phyloP scores from a whole-genome alignment of 2,113 vertebrate species.

The Pomatostomus ruficeps region DNA sequence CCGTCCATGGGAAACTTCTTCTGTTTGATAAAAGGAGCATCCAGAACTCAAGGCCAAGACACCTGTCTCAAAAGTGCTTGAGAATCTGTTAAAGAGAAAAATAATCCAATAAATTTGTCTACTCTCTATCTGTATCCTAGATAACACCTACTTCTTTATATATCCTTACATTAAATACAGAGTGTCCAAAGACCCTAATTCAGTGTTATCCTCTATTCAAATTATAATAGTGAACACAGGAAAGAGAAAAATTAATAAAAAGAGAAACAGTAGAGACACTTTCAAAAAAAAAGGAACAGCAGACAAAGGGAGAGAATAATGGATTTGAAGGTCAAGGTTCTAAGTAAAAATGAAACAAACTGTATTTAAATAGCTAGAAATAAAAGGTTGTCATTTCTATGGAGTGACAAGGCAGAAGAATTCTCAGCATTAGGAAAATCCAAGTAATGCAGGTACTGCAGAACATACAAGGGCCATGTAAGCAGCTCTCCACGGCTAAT shows the following conservation, averaged over 20 bases:
- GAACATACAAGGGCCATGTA: background rate
- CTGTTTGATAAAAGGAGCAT: background rate
- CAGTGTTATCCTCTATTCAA: background rate
- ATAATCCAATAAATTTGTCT: background rate
- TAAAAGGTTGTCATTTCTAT: background rate
- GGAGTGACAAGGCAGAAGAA: background rate
- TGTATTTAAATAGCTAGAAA: background rate
- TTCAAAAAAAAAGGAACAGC: background rate
- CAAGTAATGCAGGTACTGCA: background rate
- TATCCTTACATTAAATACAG: background rate
- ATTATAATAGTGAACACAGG: background rate
- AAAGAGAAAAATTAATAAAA: background rate
- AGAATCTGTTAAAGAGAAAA: background rate
- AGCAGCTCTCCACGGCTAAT: background rate
- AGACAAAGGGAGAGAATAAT: background rate
- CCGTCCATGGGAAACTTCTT: background rate
- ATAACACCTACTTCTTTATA: background rate
- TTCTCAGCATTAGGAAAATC: background rate
- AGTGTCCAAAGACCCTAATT: background rate
- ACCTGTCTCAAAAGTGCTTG: background rate
- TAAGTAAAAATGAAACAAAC: background rate
- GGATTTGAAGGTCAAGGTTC: background rate
- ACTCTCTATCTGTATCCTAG: background rate
- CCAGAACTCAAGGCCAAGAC: background rate
- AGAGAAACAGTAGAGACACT: fast-evolving